phyloP scores from a whole-genome alignment of 2,797 vertebrate genomes.

The Cyprinella venusta region DNA sequence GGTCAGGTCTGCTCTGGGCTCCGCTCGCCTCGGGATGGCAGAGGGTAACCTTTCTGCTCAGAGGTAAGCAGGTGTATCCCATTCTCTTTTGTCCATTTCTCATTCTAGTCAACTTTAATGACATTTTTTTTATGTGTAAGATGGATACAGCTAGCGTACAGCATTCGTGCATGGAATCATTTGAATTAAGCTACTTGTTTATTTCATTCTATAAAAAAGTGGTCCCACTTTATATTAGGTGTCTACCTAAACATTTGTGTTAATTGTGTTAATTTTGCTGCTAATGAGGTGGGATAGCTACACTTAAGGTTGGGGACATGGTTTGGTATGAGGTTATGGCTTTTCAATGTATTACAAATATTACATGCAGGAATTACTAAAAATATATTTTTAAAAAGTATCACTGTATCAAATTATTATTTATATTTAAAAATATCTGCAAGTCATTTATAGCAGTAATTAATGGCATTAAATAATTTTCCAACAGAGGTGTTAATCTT shows the following conservation, averaged over 20 bases:
- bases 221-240: neutral
- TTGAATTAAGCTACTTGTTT: neutral
- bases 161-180: neutral
- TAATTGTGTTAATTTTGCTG: neutral
- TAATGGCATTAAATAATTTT: neutral
- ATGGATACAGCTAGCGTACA: neutral
- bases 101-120: neutral
- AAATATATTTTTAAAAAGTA: neutral
- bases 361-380: neutral
- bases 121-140: neutral
- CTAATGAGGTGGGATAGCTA: neutral
- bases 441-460: neutral
- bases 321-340: neutral
- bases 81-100: neutral
- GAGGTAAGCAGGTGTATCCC: slow-evolving; percentile 15
- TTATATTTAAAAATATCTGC: neutral
- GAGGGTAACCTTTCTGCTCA: neutral
- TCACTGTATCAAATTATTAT: neutral
- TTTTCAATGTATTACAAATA: neutral
- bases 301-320: neutral
- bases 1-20: slow-evolving; percentile 5
- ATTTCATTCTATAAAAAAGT: neutral
- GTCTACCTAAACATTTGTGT: neutral
- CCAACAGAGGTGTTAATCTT: slow-evolving; percentile 26
- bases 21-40: neutral